Evolutionary conservation across 2,113 vertebrate species (phyloP).

Genomic region (Chlamydotis undulata): DNA sequence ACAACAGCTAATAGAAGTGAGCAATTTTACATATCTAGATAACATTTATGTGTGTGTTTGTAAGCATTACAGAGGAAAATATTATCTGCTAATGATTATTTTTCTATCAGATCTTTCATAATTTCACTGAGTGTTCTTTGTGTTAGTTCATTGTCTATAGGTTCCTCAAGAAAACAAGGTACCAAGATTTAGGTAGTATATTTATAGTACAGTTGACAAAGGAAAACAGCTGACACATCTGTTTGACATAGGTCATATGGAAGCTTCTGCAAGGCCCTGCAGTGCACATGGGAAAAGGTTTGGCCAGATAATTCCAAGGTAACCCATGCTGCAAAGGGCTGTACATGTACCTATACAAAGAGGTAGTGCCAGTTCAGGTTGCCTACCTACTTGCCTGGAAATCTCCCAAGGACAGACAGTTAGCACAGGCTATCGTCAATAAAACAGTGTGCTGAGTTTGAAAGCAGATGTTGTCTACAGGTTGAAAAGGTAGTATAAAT

Average conservation of each 20-base stretch:
- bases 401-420: fast-evolving
- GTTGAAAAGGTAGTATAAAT: background rate
- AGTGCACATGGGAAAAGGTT: fast-evolving
- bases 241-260: background rate
- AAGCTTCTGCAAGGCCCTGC: background rate
- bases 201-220: background rate
- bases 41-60: background rate
- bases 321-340: background rate
- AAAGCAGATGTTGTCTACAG: background rate
- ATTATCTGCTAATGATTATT: background rate
- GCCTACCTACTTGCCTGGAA: background rate
- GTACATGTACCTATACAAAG: background rate
- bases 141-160: background rate
- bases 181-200: background rate
- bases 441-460: background rate
- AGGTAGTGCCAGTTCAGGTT: background rate
- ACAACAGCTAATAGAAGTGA: background rate
- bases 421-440: background rate
- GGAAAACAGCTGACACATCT: background rate
- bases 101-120: background rate
- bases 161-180: background rate
- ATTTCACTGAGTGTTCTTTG: background rate
- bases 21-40: background rate
- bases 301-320: background rate
- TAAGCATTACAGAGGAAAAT: background rate